Conservation (phyloP, 2,888 invertebrate genomes). For the Campaea margaritaria region DNA sequence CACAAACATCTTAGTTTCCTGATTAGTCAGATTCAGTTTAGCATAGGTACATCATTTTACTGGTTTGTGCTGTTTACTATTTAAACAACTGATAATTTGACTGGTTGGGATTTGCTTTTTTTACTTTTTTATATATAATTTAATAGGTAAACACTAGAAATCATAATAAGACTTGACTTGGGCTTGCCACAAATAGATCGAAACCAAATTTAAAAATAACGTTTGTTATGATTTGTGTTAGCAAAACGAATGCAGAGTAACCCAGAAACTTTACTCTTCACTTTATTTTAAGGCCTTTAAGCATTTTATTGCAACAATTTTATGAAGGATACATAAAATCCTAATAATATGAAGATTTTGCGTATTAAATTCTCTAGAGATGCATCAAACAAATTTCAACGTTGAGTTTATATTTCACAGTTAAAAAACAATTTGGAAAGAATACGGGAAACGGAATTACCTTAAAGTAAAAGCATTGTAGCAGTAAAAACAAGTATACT, state of each 20-base stretch:
- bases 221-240: not conserved
- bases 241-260: not conserved
- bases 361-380: not conserved
- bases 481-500: slow-evolving; percentile 30
- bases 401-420: slow-evolving; percentile 4
- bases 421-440: slow-evolving; percentile 24
- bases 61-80: too few species aligned
- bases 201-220: not conserved
- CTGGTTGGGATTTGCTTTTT: too few species aligned
- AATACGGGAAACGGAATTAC: slow-evolving; percentile 24
- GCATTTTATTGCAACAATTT: not conserved
- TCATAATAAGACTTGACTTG: too few species aligned
- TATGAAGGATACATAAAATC: slow-evolving; percentile 1
- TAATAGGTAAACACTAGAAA: too few species aligned
- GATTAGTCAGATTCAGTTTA: too few species aligned
- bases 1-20: too few species aligned
- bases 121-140: too few species aligned
- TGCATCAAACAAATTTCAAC: slow-evolving; percentile 5
- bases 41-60: too few species aligned
- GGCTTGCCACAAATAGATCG: too few species aligned
- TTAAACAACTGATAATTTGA: too few species aligned
- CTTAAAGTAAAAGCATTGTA: slow-evolving; percentile 28
- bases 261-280: not conserved
- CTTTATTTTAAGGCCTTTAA: not conserved
- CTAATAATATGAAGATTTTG: slow-evolving; percentile 1